A percentile compares a stretch with the other conserved stretches of the same genome.
Conservation (phyloP, 2,888 invertebrate species). For the Willowsia nigromaculata region DNA sequence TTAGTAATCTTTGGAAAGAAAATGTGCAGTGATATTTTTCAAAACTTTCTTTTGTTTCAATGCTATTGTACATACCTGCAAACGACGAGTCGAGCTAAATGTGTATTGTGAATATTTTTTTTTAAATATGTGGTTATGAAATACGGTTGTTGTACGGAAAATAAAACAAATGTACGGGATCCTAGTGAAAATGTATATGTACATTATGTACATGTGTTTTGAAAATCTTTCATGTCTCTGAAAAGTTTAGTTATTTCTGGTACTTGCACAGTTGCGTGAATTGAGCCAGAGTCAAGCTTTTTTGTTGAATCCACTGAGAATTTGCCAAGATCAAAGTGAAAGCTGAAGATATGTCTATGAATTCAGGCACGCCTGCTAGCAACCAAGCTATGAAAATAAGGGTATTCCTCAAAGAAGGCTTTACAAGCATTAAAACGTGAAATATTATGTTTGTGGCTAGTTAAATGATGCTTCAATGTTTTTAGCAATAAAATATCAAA, state of each 20-base stretch:
- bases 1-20: too few species aligned
- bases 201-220: background rate
- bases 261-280: background rate
- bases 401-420: too few species aligned
- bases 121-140: background rate
- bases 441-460: too few species aligned
- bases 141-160: slow-evolving; percentile 16
- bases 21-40: too few species aligned
- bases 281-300: slow-evolving; percentile 52
- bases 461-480: background rate
- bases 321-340: slow-evolving; percentile 67
- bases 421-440: too few species aligned
- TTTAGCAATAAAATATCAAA: too few species aligned
- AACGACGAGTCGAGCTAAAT: too few species aligned
- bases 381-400: background rate
- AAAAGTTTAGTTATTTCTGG: background rate
- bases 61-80: too few species aligned
- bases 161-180: slow-evolving; percentile 5
- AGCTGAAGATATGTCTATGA: slow-evolving; percentile 13
- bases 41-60: too few species aligned
- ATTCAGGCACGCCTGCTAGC: background rate
- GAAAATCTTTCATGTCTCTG: background rate
- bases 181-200: background rate
- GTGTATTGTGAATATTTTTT: too few species aligned
- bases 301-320: slow-evolving; percentile 61